Base-by-base conservation (phyloP, 2,797 vertebrate genomes). In the Prionace glauca region DNA sequence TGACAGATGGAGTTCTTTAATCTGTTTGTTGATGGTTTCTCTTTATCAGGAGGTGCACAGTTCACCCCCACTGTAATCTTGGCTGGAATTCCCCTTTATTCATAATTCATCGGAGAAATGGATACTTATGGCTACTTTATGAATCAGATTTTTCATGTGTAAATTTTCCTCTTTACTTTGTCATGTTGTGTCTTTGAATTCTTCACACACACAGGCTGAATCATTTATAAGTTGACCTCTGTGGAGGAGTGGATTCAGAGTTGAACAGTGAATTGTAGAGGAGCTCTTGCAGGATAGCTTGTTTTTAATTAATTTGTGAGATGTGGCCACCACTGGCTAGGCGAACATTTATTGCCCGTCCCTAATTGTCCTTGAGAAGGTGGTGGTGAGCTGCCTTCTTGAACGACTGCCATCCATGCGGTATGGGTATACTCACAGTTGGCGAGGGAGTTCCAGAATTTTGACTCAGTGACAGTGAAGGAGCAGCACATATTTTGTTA, bases 1-100 rank as follows among this genome's bases (percentile, higher is more conserved):
- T 91, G 88, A 91, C 88, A 91, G 62, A 29, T n/a, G 3, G 88
- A 91, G 88, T 65, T 91, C 81, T 65, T 65, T 91, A 91, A 91
- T 90, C 87, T 62, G 88, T 91, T 91, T 65, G 88, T 62, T 91
- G 56, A 60, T 65, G 88, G 88, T 65, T 87, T 91, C 56, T 29
- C 29, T 91, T 91, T 91, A 56, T 65, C 62, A 91, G 32, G 60
- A 20, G 88, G 62, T n/a, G 62, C 56, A 91, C 62, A 65, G 60
- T 65, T 91, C 88, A 65, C 65, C 56, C 62, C 56, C 88, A 62
- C 12, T 91, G 56, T 91, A 91, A 91, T 91, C 88, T 91, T 65
- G 29, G 88, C 14, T 71, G 36, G 91, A 69, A 93, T 93, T 93
- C 69, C 91, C 87, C 91, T 22, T 26, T 93, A 69, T 93, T 90